Percentiles rank a stretch among this genome's conserved stretches.
These are phyloP conservation scores for Rhagonycha fulva DNA, from an alignment of 2,888 invertebrate species.

Conservation along the genomic window DNA sequence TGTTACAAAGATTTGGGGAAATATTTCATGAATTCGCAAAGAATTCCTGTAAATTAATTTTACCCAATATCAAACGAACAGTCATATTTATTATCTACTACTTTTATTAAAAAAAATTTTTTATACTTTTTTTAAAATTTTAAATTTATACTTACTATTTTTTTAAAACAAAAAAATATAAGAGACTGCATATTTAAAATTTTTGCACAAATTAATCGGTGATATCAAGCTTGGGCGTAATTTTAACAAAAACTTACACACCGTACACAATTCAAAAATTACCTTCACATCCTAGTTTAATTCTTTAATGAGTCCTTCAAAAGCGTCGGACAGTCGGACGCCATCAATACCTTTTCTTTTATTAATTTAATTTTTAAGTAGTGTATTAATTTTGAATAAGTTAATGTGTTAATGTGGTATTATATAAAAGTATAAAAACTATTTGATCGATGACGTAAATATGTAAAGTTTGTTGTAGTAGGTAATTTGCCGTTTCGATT, in stretches of 20 bases:
- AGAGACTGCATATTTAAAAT: background rate
- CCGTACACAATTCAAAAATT: conserved; percentile 5
- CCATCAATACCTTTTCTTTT: conserved; percentile 7
- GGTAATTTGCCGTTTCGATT: background rate
- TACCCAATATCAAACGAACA: no score
- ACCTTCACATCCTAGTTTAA: conserved; percentile 17
- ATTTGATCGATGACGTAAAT: background rate
- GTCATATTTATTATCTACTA: no score
- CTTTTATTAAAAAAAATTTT: no score
- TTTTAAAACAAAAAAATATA: background rate
- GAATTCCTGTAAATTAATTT: no score
- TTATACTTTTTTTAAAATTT: no score
- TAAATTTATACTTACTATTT: no score
- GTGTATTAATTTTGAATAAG: conserved; percentile 3
- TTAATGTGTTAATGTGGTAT: background rate
- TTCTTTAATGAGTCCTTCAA: conserved; percentile 25
- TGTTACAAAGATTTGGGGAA: no score
- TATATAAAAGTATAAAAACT: conserved; percentile 2
- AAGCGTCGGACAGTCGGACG: conserved; percentile 27
- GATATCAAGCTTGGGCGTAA: background rate
- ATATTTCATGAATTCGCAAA: no score
- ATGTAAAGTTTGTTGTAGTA: background rate
- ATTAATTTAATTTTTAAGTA: background rate
- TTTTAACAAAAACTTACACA: background rate
- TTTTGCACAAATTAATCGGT: background rate